phyloP scores from a whole-genome alignment of 2,113 vertebrate genomes.

The Xenus cinereus region DNA sequence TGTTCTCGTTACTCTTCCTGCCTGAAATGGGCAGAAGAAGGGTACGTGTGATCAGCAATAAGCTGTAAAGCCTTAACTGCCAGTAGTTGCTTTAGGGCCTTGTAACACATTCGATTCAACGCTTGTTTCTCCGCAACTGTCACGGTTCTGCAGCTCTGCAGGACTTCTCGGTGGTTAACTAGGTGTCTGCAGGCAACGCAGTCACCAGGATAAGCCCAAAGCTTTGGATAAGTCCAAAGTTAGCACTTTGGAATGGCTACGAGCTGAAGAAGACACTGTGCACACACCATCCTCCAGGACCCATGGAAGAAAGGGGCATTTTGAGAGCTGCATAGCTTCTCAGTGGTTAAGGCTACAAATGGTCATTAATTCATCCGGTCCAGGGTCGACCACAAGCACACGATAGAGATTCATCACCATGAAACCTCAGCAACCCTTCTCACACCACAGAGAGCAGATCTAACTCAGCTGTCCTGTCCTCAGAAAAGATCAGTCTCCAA shows the following conservation, averaged over 20 bases:
- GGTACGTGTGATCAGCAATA: neutral
- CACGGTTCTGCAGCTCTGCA: neutral
- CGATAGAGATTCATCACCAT: accelerated
- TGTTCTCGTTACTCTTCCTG: neutral
- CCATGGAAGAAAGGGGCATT: neutral
- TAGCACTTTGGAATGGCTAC: neutral
- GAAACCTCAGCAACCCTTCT: neutral
- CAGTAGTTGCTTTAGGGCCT: neutral
- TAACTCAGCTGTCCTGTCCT: neutral
- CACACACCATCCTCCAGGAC: neutral
- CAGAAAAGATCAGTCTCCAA: neutral
- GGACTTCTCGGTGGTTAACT: neutral
- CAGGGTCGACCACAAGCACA: neutral
- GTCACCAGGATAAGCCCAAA: neutral
- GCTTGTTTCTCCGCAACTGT: neutral
- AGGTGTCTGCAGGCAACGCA: neutral
- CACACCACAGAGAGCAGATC: neutral
- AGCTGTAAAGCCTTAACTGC: neutral
- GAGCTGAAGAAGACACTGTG: neutral
- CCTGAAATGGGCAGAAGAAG: neutral
- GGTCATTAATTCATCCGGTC: neutral
- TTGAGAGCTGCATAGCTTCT: neutral
- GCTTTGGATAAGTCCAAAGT: too few species aligned
- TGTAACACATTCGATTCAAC: neutral
- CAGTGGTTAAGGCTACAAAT: neutral